Conservation (phyloP, 2,797 vertebrate genomes). For the Xenentodon cancila region DNA sequence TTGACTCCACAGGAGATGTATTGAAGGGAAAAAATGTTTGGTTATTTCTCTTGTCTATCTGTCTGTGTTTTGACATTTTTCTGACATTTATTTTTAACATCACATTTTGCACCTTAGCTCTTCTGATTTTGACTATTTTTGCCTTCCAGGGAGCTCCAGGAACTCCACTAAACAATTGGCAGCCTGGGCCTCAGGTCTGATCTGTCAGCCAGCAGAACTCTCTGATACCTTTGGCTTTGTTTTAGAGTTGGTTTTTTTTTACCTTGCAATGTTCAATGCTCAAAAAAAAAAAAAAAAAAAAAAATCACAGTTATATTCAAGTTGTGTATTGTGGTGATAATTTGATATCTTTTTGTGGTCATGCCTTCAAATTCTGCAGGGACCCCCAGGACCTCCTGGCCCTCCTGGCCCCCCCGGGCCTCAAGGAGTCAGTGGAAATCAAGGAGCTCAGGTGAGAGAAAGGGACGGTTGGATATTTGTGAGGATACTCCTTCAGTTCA, state of each 20-base stretch:
- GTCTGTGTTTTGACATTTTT: constrained; percentile 37
- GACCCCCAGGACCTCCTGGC: constrained; percentile 87
- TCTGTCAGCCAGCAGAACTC: constrained; percentile 38
- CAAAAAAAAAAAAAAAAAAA: not conserved
- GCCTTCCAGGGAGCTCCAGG: constrained; percentile 91
- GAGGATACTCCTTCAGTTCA: constrained; percentile 30
- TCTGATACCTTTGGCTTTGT: constrained; percentile 46
- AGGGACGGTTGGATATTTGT: constrained; percentile 10
- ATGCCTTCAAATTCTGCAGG: constrained; percentile 78
- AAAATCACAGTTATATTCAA: constrained; percentile 4
- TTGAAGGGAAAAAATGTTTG: not conserved
- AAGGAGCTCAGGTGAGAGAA: constrained; percentile 88
- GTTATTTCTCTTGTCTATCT: constrained; percentile 17
- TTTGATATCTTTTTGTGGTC: constrained; percentile 9
- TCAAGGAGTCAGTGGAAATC: constrained; percentile 84
- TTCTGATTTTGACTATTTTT: constrained; percentile 64
- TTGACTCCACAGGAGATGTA: constrained; percentile 14
- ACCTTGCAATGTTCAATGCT: constrained; percentile 28
- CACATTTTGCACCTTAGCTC: constrained; percentile 23
- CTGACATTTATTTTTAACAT: constrained; percentile 48
- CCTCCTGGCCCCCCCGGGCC: constrained; percentile 90
- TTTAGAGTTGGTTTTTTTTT: constrained; percentile 33
- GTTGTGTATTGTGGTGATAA: constrained; percentile 11
- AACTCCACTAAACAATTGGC: constrained; percentile 83
- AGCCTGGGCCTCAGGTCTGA: constrained; percentile 92